Evolutionary conservation across 92 coral and sea anemone genomes (phyloP), one percentile per base, ranked within the genome.

Genomic region (Epizoanthus illoricatus): DNA sequence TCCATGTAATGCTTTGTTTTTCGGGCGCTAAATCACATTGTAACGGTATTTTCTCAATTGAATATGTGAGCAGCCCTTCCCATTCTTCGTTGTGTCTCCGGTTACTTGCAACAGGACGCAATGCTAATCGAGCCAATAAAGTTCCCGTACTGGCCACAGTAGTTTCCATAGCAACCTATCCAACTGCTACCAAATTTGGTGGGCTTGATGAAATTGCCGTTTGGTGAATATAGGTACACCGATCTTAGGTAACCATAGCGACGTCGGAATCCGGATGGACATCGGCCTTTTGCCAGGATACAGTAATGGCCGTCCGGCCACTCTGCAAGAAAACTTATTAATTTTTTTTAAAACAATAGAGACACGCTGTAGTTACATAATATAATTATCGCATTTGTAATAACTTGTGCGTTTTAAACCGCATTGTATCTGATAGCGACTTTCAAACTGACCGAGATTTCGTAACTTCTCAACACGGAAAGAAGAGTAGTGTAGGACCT

Each of bases 221-320:
- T 67, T 15, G 88, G 55, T 7, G 94, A 84, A 75, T 93, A 93
- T 54, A 91, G 83, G 59, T 91, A 93, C 18, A 91, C 49, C 2
- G 92, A 87, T 61, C 83, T 88, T 8, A 93, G 68, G 87, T 83
- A 91, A 23, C 92, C 93, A 7, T 74, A 86, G 33, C 90, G 90
- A 42, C 90, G 90, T 49, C 67, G 81, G 70, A 93, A 93, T 4
- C 94, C 91, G 2, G 23, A 0, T 1, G 97, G 97, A 73, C 97
- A 93, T 13, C 84, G 66, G 36, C 92, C 91, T 21, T 79, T 88
- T 10, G 97, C 97, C 61, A 93, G 68, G 73, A 93, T 93, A 81
- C 97, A 93, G 84, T 86, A 93, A 15, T 79, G 81, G 9, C 94
- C 97, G 1, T 69, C 47, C 5, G 97, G 94, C 97, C 97, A 93